A percentile compares a stretch with the other conserved stretches of the same genome.
These are phyloP conservation scores for Xylocampa areola DNA, from an alignment of 2,888 invertebrate species.

Conservation along the genomic window DNA sequence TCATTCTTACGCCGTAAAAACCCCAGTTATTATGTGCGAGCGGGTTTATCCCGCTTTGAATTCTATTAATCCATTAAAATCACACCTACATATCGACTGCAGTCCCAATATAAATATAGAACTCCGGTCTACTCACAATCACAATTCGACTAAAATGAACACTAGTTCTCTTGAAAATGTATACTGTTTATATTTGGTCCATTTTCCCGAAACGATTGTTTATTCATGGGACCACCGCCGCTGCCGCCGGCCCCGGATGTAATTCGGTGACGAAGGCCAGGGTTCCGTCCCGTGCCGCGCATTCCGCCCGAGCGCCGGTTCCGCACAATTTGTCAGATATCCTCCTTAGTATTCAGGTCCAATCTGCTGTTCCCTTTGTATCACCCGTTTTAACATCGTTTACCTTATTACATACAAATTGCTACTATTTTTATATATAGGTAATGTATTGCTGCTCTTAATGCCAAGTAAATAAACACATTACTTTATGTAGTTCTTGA, in stretches of 20 bases:
- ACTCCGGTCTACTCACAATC: background rate
- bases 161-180: constrained; percentile 8
- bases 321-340: constrained; percentile 32
- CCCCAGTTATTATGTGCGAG: no score
- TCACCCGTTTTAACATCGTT: constrained; percentile 34
- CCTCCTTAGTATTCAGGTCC: constrained; percentile 42
- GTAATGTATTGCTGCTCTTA: constrained; percentile 5
- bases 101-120: constrained; percentile 7
- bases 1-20: no score
- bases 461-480: constrained; percentile 16
- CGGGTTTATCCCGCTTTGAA: no score
- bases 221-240: constrained; percentile 37
- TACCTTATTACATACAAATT: constrained; percentile 20
- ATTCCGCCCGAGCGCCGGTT: constrained; percentile 23
- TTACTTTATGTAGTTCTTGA: background rate
- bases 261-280: constrained; percentile 50
- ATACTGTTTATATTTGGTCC: constrained; percentile 19
- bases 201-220: constrained; percentile 44
- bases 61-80: background rate
- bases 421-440: no score
- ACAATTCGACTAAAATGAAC: constrained; percentile 9
- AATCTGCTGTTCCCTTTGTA: constrained; percentile 21
- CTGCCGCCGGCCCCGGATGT: constrained; percentile 43
- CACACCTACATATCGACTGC: background rate
- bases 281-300: constrained; percentile 39